These are phyloP conservation scores for Oreochromis grahami DNA, from an alignment of 2,797 vertebrate genomes.

Conservation along the genomic window DNA sequence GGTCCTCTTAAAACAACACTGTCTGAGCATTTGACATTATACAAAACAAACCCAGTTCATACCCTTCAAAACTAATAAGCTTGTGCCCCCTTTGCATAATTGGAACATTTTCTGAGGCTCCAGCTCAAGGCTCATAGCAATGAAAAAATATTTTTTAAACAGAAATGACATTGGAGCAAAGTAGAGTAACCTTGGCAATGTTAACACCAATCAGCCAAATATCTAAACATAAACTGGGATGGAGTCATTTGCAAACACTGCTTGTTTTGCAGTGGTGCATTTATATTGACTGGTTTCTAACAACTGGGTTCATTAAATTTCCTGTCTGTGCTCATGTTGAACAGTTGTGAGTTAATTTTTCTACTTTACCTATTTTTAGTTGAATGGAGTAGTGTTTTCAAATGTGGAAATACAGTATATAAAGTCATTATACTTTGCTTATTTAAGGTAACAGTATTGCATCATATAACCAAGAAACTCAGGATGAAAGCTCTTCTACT, in stretches of 20 bases:
- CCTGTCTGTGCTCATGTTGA: neutral
- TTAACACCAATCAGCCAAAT: conserved; percentile 30
- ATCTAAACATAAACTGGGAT: neutral
- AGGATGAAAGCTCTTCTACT: neutral
- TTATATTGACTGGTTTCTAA: neutral
- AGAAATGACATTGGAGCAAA: conserved; percentile 39
- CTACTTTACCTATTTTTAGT: neutral
- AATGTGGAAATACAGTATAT: neutral
- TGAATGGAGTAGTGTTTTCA: neutral
- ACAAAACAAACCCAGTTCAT: conserved; percentile 12
- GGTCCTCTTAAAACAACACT: neutral
- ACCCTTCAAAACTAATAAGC: conserved; percentile 35
- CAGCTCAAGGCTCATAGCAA: neutral
- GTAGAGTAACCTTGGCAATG: conserved; percentile 11
- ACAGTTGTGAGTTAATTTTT: neutral
- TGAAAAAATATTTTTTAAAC: conserved; percentile 8
- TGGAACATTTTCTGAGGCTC: conserved; percentile 11
- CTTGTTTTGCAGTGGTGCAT: neutral
- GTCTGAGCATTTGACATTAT: conserved; percentile 7
- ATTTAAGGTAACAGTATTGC: neutral
- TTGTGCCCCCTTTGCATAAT: conserved; percentile 50
- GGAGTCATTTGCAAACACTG: neutral
- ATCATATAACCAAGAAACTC: neutral
- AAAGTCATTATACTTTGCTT: neutral
- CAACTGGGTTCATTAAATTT: neutral